A percentile compares a stretch with the other conserved stretches of the same genome.
Evolutionary conservation across 2,113 vertebrate genomes (phyloP).

Genomic region (Embiotoca jacksoni): DNA sequence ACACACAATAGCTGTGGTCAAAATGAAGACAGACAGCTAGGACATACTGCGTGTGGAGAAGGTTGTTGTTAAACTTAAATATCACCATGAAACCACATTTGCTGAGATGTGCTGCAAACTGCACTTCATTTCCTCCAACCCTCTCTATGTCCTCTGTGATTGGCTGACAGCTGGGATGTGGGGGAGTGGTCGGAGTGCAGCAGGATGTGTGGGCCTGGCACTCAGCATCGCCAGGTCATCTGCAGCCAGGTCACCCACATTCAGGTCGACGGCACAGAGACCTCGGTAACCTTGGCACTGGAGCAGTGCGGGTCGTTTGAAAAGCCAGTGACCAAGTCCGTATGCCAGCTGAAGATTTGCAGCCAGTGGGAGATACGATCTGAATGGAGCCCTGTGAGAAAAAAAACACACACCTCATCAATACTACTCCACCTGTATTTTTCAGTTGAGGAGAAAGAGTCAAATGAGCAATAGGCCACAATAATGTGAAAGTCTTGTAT

Average conservation of each 20-base stretch:
- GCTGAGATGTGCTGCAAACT: not conserved
- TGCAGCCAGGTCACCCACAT: slow-evolving; percentile 88
- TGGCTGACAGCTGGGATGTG: slow-evolving; percentile 90
- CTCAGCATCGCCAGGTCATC: slow-evolving; percentile 93
- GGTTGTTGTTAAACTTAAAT: slow-evolving; percentile 8
- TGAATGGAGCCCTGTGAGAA: slow-evolving; percentile 92
- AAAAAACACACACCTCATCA: slow-evolving; percentile 2
- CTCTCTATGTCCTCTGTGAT: slow-evolving; percentile 19
- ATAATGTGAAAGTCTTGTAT: too few relatives aligned
- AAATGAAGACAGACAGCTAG: not conserved
- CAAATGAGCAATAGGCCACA: too few relatives aligned
- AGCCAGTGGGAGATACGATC: slow-evolving; percentile 95
- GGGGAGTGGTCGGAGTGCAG: slow-evolving; percentile 98
- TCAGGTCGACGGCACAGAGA: slow-evolving; percentile 81
- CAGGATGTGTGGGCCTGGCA: slow-evolving; percentile 91
- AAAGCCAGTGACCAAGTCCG: slow-evolving; percentile 88
- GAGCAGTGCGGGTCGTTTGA: slow-evolving; percentile 88
- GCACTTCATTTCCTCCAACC: not conserved
- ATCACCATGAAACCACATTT: slow-evolving; percentile 10
- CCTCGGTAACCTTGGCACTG: slow-evolving; percentile 80
- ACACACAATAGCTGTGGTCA: slow-evolving; percentile 17
- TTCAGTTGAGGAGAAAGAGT: too few relatives aligned
- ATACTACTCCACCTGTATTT: not conserved
- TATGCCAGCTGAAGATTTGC: slow-evolving; percentile 96
- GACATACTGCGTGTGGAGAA: slow-evolving; percentile 1